These are phyloP conservation scores for Okamejei kenojei DNA, from an alignment of 2,797 vertebrate species.

Conservation along the genomic window DNA sequence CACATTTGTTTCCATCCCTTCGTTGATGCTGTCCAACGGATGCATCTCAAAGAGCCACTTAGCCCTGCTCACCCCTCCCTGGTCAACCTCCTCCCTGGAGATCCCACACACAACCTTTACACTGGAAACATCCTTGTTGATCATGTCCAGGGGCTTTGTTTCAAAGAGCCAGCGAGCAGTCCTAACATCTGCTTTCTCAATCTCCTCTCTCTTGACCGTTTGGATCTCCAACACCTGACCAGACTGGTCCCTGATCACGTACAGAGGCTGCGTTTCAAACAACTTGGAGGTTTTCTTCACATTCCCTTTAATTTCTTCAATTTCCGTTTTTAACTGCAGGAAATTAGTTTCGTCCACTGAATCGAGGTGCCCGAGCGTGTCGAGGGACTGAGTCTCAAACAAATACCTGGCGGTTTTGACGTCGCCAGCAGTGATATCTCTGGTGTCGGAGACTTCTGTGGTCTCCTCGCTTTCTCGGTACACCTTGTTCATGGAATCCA, in stretches of 20 bases:
- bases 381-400: constrained; percentile 74
- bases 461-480: constrained; percentile 61
- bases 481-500: constrained; percentile 72
- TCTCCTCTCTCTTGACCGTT: constrained; percentile 73
- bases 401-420: constrained; percentile 72
- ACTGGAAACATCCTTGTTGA: constrained; percentile 59
- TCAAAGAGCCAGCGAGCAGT: constrained; percentile 75
- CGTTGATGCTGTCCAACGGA: constrained; percentile 69
- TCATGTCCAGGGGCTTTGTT: constrained; percentile 68
- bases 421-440: constrained; percentile 68
- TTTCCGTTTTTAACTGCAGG: constrained; percentile 66
- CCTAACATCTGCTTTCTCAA: constrained; percentile 69
- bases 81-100: constrained; percentile 72
- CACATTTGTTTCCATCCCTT: constrained; percentile 56
- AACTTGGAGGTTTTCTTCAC: constrained; percentile 73
- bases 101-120: constrained; percentile 70
- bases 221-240: constrained; percentile 76
- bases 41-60: constrained; percentile 82
- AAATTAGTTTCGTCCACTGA: constrained; percentile 71
- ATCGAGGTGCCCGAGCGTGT: constrained; percentile 67
- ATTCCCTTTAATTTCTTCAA: constrained; percentile 73
- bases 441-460: constrained; percentile 51
- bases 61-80: constrained; percentile 62
- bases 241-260: constrained; percentile 72
- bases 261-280: constrained; percentile 76